Base-by-base conservation (phyloP, 2,797 vertebrate species). In the Acanthurus leucopareius region DNA sequence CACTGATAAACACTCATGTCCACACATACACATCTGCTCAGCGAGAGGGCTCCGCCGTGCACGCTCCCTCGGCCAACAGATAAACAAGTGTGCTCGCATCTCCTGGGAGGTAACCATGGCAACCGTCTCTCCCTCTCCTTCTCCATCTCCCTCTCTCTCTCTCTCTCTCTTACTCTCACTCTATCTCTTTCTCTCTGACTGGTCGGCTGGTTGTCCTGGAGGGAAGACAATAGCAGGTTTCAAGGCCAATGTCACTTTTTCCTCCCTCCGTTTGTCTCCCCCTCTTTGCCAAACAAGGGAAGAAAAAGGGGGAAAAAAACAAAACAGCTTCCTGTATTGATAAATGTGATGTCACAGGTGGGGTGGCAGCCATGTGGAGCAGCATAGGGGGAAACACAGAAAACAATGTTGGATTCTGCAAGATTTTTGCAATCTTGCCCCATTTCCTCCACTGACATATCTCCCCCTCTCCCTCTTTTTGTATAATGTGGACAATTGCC, bases 191-290 rank as follows among this genome's bases (percentile, higher is more conserved):
- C 79, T 81, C 74, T 85, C 86, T 79, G 88, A 82, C 84, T 93
- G 86, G 90, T 93, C 94, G 93, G 93, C 92, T 93, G 91, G 84
- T 88, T 88, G 92, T 95, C 93, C 94, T 94, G 91, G 87, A 94
- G 93, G 93, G 90, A 90, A 93, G 89, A 95, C 94, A 95, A 95
- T 94, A 93, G 93, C 92, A 90, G 94, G 92, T 93, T 95, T 95
- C 92, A 94, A 94, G 93, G 94, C 94, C 94, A 93, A 92, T 94
- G 94, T 94, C 91, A 88, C 88, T 78, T 79, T 78, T 77, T 63
- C 59, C 67, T 49, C 69, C 71, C 28, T 49, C 47, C 73, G 47
- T 17, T 40, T 25, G 10, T 3, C 49, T 44, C 32, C 32, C 48
- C 53, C 49, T 63, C 53, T 56, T 80, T 86, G 71, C 74, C 69